These are phyloP conservation scores for Spinus pinus DNA, from an alignment of 2,797 vertebrate genomes.

Conservation along the genomic window DNA sequence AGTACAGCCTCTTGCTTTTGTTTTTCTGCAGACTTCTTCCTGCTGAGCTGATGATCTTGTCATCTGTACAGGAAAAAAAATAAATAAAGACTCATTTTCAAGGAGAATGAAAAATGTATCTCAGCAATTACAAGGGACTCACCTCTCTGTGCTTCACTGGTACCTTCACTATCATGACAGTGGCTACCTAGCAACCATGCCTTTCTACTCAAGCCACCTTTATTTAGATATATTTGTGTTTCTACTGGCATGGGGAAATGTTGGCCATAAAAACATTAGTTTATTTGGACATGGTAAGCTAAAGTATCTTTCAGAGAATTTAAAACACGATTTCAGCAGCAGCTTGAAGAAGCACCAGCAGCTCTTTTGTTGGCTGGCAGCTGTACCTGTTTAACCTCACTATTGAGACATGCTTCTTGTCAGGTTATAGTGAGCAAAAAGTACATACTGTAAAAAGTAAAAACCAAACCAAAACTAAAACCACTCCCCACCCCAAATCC, in stretches of 20 bases:
- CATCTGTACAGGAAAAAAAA: conserved; percentile 22
- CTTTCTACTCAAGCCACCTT: conserved; percentile 60
- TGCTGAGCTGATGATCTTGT: conserved; percentile 62
- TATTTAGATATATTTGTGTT: conserved; percentile 43
- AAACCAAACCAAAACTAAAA: background rate
- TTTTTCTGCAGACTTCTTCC: conserved; percentile 50
- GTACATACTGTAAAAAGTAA: background rate
- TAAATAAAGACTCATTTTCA: conserved; percentile 21
- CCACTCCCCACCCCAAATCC: background rate
- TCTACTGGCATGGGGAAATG: background rate
- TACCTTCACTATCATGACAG: conserved; percentile 61
- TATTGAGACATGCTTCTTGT: background rate
- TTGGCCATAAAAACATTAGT: background rate
- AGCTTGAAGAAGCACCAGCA: background rate
- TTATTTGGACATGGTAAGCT: background rate
- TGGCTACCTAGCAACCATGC: conserved; percentile 75
- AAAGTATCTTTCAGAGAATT: background rate
- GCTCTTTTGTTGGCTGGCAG: background rate
- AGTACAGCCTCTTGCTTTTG: conserved; percentile 38
- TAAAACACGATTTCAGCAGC: background rate
- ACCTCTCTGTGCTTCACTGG: conserved; percentile 64
- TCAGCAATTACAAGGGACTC: conserved; percentile 68
- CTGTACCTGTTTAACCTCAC: background rate
- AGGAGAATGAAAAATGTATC: conserved; percentile 70
- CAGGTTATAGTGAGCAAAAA: background rate